Evolutionary conservation across 2,113 vertebrate genomes (phyloP).

Genomic region (Ptychochromis oligacanthus): DNA sequence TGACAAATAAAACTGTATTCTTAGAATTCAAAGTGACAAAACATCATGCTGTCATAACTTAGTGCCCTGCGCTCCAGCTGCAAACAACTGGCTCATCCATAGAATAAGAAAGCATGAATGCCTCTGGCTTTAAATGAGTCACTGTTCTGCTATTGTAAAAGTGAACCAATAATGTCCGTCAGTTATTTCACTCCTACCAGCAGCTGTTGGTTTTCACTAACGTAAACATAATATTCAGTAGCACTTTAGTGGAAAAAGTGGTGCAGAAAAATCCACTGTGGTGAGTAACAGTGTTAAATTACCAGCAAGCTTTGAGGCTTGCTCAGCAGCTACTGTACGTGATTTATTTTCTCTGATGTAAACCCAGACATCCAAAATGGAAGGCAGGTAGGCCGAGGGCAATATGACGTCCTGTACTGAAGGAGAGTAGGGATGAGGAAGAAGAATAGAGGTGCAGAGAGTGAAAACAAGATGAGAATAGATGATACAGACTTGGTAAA

Average conservation of each 20-base stretch:
- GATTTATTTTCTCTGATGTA: conserved; percentile 14
- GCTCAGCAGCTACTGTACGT: background rate
- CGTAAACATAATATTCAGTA: conserved; percentile 44
- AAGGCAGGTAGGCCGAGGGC: background rate
- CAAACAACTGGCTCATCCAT: conserved; percentile 21
- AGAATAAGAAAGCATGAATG: conserved; percentile 9
- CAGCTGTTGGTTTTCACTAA: conserved; percentile 56
- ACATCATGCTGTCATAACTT: conserved; percentile 1
- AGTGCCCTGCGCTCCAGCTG: conserved; percentile 2
- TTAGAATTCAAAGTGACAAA: conserved; percentile 25
- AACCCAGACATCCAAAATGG: background rate
- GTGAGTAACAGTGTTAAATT: conserved; percentile 34
- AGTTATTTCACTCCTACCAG: conserved; percentile 57
- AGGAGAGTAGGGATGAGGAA: background rate
- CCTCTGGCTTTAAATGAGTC: background rate
- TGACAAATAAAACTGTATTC: conserved; percentile 17
- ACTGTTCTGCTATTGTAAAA: conserved; percentile 49
- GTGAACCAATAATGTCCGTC: conserved; percentile 49
- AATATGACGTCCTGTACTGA: background rate
- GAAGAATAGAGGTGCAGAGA: background rate
- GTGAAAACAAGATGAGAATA: background rate
- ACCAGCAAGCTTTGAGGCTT: conserved; percentile 4
- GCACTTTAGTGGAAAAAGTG: conserved; percentile 18
- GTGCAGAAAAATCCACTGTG: background rate
- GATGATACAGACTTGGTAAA: conserved; percentile 9